Base-by-base conservation (phyloP, 64 coral and sea anemone genomes). In the Acropora tenuis region DNA sequence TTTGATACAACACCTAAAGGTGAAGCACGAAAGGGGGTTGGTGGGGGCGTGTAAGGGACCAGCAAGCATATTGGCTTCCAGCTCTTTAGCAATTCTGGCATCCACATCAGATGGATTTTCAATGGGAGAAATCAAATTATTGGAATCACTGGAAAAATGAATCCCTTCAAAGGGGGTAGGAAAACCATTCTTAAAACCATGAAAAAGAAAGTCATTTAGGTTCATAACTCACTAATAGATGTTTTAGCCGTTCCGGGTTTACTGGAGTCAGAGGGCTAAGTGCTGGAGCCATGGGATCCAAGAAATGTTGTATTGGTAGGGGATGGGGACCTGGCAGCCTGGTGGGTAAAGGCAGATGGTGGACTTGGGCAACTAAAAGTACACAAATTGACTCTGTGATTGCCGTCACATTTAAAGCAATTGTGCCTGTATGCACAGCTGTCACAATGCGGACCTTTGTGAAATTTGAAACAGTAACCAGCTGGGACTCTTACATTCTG, bases 391-490 rank as follows among this genome's bases (percentile, higher is more conserved):
- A 8, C 50, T 3, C 50, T 3, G 9, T 55, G 50, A 8, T 3
- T 4, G 50, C 50, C 50, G 9, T 55, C 50, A 55, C 50, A 55
- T 55, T 55, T 55, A 3, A 20, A 10, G 61, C 74, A 77, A 77
- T 3, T 77, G 74, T 77, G 74, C 8, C 18, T 77, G 16, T 2
- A 77, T 3, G 74, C 74, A 40, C 74, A 20, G 4, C 74, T 41
- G 12, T 3, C 74, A 20, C 74, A 77, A 77, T n/a, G 74, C 74
- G 2, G 1, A 15, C 74, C 74, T 20, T 77, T 77, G 46, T 77
- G 74, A 77, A 77, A 77, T 48, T 77, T 77, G 12, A 77, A 77
- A 20, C 74, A 77, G 17, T 78, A 78, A 50, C 76, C 76, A 77
- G 75, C 41, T 2, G 2, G 75, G 63, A 67, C 1, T 45, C 76